phyloP scores from a whole-genome alignment of 2,888 invertebrate genomes.

The Drosophila maculinotata region DNA sequence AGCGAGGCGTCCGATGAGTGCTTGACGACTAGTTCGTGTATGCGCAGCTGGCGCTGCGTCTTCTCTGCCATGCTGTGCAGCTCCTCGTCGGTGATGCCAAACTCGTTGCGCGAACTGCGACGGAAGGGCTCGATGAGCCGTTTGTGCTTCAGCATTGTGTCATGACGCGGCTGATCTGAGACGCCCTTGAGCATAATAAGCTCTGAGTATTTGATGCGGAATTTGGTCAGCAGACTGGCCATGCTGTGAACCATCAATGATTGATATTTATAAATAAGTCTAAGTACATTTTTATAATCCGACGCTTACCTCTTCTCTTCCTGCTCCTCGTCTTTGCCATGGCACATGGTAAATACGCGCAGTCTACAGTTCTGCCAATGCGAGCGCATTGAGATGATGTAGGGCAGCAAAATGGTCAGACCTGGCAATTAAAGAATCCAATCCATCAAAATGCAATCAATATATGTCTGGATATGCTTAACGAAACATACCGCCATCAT shows the following conservation, averaged over 20 bases:
- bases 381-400: constrained; percentile 92
- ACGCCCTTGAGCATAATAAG: constrained; percentile 96
- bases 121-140: constrained; percentile 89
- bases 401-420: constrained; percentile 93
- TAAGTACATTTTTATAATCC: too few relatives aligned
- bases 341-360: constrained; percentile 93
- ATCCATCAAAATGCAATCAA: constrained; percentile 1
- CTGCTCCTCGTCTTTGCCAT: constrained; percentile 90
- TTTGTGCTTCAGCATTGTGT: constrained; percentile 91
- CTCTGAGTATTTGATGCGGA: constrained; percentile 96
- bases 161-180: constrained; percentile 91
- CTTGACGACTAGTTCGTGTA: constrained; percentile 94
- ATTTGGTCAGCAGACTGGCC: constrained; percentile 96
- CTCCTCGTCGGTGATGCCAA: constrained; percentile 87
- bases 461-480: neutral
- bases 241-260: constrained; percentile 87
- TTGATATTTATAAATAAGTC: constrained; percentile 7
- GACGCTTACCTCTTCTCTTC: constrained; percentile 92
- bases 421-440: constrained; percentile 54
- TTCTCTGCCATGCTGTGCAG: constrained; percentile 89
- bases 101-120: constrained; percentile 76
- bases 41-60: constrained; percentile 94
- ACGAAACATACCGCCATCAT: constrained; percentile 90
- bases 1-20: constrained; percentile 95
- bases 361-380: constrained; percentile 92